Evolutionary conservation across 2,797 vertebrate species (phyloP).

Genomic region (Enoplosus armatus): DNA sequence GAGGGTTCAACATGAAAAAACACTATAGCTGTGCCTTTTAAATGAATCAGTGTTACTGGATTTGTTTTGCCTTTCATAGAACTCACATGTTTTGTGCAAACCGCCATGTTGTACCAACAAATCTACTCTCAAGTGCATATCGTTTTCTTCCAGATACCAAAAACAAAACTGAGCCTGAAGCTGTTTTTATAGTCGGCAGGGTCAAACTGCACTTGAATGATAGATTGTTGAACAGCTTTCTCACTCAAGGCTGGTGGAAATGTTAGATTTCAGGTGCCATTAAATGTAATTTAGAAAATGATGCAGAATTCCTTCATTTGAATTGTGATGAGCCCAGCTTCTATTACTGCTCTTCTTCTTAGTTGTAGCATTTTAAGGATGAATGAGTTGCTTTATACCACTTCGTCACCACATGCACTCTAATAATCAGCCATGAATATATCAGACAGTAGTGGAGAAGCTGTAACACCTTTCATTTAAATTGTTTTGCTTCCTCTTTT

Average conservation of each 20-base stretch:
- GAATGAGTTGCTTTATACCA: conserved; percentile 17
- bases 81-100: conserved; percentile 22
- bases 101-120: neutral
- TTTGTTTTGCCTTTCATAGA: neutral
- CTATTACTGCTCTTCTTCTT: conserved; percentile 21
- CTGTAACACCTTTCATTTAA: conserved; percentile 9
- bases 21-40: conserved; percentile 44
- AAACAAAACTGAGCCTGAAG: conserved; percentile 23
- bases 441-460: conserved; percentile 17
- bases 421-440: conserved; percentile 32
- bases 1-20: conserved; percentile 17
- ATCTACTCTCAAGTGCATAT: conserved; percentile 19
- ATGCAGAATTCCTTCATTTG: conserved; percentile 42
- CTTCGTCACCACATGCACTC: conserved; percentile 16
- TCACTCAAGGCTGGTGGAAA: conserved; percentile 15
- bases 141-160: conserved; percentile 26
- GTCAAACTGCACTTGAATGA: conserved; percentile 25
- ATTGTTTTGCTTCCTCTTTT: conserved; percentile 17
- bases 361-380: conserved; percentile 22
- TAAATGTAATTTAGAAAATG: conserved; percentile 29
- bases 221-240: conserved; percentile 2
- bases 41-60: conserved; percentile 52
- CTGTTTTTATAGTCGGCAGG: neutral
- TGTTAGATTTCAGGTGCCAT: conserved; percentile 32
- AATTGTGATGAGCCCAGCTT: conserved; percentile 42